Percentiles rank a stretch among this genome's conserved stretches.
phyloP scores from a whole-genome alignment of 2,888 invertebrate genomes.

The Drosophila anceps region DNA sequence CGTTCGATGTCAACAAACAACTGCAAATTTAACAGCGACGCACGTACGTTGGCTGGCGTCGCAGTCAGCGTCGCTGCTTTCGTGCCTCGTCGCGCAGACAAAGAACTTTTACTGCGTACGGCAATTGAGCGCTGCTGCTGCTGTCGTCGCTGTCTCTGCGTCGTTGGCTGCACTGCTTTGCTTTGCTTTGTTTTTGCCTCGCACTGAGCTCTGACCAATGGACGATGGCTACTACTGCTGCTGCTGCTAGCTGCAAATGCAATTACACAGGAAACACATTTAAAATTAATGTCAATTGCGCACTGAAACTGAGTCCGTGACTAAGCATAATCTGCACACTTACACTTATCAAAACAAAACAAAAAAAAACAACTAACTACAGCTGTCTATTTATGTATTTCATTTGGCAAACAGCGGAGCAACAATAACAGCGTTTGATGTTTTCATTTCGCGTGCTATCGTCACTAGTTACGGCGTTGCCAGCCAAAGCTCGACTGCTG shows the following conservation, averaged over 20 bases:
- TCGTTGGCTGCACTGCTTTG: constrained; percentile 25
- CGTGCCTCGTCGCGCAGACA: constrained; percentile 46
- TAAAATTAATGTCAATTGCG: constrained; percentile 40
- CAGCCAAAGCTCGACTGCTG: constrained; percentile 44
- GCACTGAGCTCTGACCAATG: constrained; percentile 4
- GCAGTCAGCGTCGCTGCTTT: constrained; percentile 33
- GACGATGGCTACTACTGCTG: constrained; percentile 4
- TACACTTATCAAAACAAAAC: constrained; percentile 23
- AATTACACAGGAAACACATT: constrained; percentile 44
- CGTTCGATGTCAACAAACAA: constrained; percentile 49
- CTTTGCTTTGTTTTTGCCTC: constrained; percentile 29
- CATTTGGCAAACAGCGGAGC: constrained; percentile 38
- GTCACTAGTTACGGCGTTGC: constrained; percentile 57
- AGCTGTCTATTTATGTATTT: constrained; percentile 34
- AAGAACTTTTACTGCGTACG: constrained; percentile 59
- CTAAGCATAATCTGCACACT: constrained; percentile 39
- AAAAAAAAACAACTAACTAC: constrained; percentile 28
- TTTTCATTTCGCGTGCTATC: constrained; percentile 55
- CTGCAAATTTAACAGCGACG: constrained; percentile 51
- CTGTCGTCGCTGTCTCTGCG: constrained; percentile 6
- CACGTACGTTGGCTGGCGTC: constrained; percentile 22
- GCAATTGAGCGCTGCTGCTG: constrained; percentile 42
- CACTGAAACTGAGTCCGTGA: constrained; percentile 40
- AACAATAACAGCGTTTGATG: constrained; percentile 40
- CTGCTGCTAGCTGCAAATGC: constrained; percentile 34